These are phyloP conservation scores for Papilio helenus DNA, from an alignment of 1,140 invertebrate genomes.

Conservation along the genomic window DNA sequence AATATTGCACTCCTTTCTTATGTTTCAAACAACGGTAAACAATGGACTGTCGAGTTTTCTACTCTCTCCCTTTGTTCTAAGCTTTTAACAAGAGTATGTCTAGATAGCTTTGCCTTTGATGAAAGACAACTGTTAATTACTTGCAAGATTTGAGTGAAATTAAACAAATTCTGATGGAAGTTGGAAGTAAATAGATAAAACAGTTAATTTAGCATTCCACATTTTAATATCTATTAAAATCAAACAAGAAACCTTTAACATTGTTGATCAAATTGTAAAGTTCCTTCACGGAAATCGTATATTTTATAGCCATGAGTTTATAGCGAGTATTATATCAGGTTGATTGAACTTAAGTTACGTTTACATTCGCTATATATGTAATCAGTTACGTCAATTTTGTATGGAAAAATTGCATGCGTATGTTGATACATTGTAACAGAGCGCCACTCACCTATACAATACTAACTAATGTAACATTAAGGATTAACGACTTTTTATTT, in stretches of 20 bases:
- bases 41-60: neutral
- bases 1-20: slow-evolving; percentile 7
- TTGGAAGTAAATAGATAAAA: no score
- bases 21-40: neutral
- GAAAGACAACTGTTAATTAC: no score
- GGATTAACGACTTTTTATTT: neutral
- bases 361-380: slow-evolving; percentile 11
- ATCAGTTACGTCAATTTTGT: slow-evolving; percentile 2
- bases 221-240: neutral
- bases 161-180: no score
- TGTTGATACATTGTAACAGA: slow-evolving; percentile 11
- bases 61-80: neutral
- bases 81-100: neutral
- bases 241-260: neutral
- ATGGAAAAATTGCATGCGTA: neutral
- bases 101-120: neutral
- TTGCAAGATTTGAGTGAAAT: no score
- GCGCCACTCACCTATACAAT: neutral
- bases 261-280: neutral
- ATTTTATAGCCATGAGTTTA: neutral
- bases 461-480: neutral
- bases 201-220: neutral
- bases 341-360: neutral
- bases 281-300: neutral
- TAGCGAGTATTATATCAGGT: neutral